phyloP scores from a whole-genome alignment of 2,113 vertebrate species.

The Salvelinus namaycush region DNA sequence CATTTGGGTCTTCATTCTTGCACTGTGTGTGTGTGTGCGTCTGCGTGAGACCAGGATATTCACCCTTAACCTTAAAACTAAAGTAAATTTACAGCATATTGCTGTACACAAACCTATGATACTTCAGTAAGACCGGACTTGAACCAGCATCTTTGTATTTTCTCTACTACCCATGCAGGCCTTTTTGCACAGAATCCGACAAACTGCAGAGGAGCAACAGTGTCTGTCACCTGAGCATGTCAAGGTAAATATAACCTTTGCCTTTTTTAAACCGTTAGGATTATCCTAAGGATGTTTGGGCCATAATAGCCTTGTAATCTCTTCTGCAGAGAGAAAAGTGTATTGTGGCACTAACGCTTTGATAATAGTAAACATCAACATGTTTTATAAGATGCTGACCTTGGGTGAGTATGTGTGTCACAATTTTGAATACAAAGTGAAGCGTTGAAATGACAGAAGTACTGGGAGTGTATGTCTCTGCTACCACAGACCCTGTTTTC shows the following conservation, averaged over 20 bases:
- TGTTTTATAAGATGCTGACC: no score
- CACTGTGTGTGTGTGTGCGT: no score
- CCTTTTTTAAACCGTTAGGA: background rate
- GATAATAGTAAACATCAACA: no score
- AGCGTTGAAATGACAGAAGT: no score
- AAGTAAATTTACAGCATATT: background rate
- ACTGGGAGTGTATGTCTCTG: conserved; percentile 9
- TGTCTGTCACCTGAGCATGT: conserved; percentile 93
- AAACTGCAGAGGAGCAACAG: conserved; percentile 89
- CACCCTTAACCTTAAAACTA: background rate
- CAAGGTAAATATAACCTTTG: conserved; percentile 77
- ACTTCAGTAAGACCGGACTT: background rate
- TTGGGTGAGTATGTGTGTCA: no score
- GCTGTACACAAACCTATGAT: background rate
- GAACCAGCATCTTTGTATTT: conserved; percentile 5
- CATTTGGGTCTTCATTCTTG: no score
- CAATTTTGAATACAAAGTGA: no score
- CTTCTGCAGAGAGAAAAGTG: background rate
- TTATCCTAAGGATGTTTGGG: background rate
- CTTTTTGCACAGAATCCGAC: conserved; percentile 90
- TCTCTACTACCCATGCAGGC: conserved; percentile 74
- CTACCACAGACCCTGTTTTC: conserved; percentile 91
- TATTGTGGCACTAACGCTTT: no score
- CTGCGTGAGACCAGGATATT: background rate
- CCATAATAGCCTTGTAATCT: background rate